phyloP scores from a whole-genome alignment of 2,113 vertebrate genomes.

The Paedocypris sp. region DNA sequence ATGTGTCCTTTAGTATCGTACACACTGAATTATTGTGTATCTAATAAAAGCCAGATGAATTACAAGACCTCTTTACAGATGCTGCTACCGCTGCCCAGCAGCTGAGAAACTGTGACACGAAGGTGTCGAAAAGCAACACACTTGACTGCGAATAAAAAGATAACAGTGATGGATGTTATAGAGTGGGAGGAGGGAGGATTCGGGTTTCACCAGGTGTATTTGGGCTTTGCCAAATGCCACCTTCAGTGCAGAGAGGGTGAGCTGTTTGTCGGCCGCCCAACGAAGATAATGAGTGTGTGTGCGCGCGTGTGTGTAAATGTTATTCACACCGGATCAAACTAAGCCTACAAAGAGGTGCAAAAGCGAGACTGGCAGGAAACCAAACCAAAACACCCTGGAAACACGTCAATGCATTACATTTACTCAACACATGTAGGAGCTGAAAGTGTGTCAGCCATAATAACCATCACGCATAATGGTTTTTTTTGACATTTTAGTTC shows the following conservation, averaged over 20 bases:
- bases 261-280: conserved; percentile 39
- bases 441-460: conserved; percentile 43
- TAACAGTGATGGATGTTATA: conserved; percentile 42
- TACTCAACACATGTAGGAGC: conserved; percentile 49
- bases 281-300: conserved; percentile 38
- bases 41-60: too few species aligned
- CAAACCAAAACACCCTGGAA: conserved; percentile 66
- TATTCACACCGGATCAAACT: conserved; percentile 69
- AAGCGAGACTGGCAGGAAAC: conserved; percentile 59
- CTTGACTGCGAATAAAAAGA: conserved; percentile 39
- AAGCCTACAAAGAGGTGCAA: conserved; percentile 63
- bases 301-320: conserved; percentile 56
- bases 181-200: conserved; percentile 23
- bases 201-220: conserved; percentile 61
- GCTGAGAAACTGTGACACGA: conserved; percentile 5
- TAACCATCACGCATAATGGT: conserved; percentile 24
- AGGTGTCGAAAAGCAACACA: conserved; percentile 11
- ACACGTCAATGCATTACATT: conserved; percentile 61
- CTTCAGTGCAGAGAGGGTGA: conserved; percentile 58
- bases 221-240: conserved; percentile 63
- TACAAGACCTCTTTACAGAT: too few species aligned
- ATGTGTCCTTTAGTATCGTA: too few species aligned
- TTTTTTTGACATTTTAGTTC: conserved; percentile 27
- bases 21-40: too few species aligned
- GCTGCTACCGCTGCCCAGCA: background rate